Evolutionary conservation across 2,113 vertebrate species (phyloP), one percentile per base, ranked within the genome.

Genomic region (Nestor notabilis): DNA sequence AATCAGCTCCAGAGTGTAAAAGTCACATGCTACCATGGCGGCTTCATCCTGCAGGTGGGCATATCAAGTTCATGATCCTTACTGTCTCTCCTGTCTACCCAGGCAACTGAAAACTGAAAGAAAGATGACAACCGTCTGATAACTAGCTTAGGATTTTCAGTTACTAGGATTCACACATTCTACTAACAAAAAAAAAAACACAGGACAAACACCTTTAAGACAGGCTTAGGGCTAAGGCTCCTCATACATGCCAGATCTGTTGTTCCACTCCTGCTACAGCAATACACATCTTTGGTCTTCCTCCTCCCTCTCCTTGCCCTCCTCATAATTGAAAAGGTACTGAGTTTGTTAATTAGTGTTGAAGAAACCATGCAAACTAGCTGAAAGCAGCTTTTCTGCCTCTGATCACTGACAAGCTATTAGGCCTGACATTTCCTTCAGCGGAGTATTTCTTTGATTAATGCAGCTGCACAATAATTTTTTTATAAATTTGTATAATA

Each of bases 401-500:
- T 64, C 81, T 74, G 46, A 94, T 89, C 89, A 43, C 77, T 82
- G 87, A 94, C 76, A 91, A 80, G 64, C 64, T 90, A 89, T 96
- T 96, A 95, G 84, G 63, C 44, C 80, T 96, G 97, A 94, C 93
- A 94, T 95, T 97, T 96, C 76, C 79, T 95, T 88, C 77, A 50
- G 77, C 79, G 43, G 74, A 81, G 66, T 46, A 35, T 86, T 94
- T 56, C 90, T 95, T 86, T 97, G 91, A 97, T 95, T 94, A 96
- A 96, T 86, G 86, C 83, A 90, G 84, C 74, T 69, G 82, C 95
- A 91, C 74, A 78, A 53, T 83, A 87, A 8, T 84, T 88, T 24
- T 84, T 71, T 66, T 37, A 10, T 52, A 50, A 87, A 93, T 76
- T 89, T 80, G 14, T 71, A 49, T 79, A 88, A 91, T 89, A 35